Evolutionary conservation across 1,140 invertebrate species (phyloP).

Genomic region (Drosophila insularis): DNA sequence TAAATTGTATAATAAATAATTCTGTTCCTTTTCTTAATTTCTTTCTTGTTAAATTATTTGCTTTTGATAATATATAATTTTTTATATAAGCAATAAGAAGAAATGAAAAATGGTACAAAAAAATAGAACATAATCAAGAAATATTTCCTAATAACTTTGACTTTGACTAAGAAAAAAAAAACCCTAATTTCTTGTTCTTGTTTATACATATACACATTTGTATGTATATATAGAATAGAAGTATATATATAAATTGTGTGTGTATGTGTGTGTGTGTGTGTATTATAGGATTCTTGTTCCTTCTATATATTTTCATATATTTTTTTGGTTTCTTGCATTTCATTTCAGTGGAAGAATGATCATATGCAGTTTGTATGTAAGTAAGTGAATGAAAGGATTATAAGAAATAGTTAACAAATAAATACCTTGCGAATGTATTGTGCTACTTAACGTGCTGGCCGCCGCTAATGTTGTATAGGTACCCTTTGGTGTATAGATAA

Average conservation of each 20-base stretch:
- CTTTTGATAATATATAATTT: not conserved
- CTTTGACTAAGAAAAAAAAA: not conserved
- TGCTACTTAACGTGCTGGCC: conserved; percentile 78
- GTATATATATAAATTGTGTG: not conserved
- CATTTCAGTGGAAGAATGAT: not conserved
- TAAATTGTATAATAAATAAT: not conserved
- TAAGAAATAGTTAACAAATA: conserved; percentile 72
- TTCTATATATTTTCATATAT: not conserved
- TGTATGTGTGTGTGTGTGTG: conserved; percentile 9
- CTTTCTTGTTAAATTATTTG: not conserved
- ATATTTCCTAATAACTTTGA: not conserved
- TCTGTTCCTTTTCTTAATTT: not conserved
- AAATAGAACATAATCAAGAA: not conserved
- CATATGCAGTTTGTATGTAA: not conserved
- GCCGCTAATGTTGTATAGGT: conserved; percentile 74
- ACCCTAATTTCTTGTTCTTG: not conserved
- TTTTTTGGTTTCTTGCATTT: conserved; percentile 2
- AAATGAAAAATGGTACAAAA: not conserved
- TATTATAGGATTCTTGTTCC: not conserved
- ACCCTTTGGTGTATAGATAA: conserved; percentile 89
- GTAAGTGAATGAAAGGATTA: conserved; percentile 9
- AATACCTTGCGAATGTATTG: conserved; percentile 80
- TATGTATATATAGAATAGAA: not conserved
- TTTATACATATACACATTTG: conserved; percentile 10
- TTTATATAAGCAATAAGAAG: conserved; percentile 1